These are phyloP conservation scores for Melanocharis versteri DNA, from an alignment of 2,113 vertebrate genomes.

Conservation along the genomic window DNA sequence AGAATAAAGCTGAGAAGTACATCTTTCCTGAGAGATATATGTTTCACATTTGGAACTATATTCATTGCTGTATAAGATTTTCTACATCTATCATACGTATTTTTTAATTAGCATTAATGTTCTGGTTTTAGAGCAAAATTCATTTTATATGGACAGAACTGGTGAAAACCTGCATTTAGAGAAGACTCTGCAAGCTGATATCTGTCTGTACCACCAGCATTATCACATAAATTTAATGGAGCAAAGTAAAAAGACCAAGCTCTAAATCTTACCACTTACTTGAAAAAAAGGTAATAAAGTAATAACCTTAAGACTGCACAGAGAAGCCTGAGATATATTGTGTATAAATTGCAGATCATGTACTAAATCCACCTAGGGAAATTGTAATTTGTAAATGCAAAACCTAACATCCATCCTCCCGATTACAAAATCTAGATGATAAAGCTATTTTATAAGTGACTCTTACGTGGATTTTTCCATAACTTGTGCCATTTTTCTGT, in stretches of 20 bases:
- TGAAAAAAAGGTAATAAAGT: neutral
- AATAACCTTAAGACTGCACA: neutral
- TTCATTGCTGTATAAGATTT: neutral
- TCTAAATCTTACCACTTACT: neutral
- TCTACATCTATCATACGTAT: neutral
- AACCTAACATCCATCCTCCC: neutral
- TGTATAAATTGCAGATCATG: neutral
- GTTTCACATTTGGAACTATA: neutral
- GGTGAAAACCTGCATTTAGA: neutral
- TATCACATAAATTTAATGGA: neutral
- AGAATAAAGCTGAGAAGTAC: neutral
- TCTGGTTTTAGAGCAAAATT: neutral
- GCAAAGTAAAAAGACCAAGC: neutral
- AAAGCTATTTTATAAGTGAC: neutral
- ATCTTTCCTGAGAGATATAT: neutral
- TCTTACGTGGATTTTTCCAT: neutral
- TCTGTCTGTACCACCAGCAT: neutral
- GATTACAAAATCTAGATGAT: neutral
- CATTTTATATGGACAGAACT: neutral
- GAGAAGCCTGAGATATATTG: neutral
- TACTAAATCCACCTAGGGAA: neutral
- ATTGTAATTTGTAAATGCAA: neutral
- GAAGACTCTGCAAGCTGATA: neutral
- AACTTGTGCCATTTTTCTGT: neutral
- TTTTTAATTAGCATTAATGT: neutral